Evolutionary conservation across 2,797 vertebrate species (phyloP).

Genomic region (Margarornis squamiger): DNA sequence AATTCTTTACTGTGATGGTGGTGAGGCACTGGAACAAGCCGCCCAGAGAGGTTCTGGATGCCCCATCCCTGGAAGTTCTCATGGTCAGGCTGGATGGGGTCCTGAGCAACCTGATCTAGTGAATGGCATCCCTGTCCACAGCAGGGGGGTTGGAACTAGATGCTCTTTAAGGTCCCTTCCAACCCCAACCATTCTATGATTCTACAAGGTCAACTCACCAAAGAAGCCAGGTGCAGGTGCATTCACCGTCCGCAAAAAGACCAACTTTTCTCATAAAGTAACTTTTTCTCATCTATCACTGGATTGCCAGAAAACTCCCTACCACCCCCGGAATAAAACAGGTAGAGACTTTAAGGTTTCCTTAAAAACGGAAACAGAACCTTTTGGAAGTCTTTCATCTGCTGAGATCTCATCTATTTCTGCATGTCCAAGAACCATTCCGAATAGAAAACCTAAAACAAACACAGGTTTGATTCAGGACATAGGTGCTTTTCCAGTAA

Average conservation of each 20-base stretch:
- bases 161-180: background rate
- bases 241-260: background rate
- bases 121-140: background rate
- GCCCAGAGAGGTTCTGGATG: background rate
- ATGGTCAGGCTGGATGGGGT: background rate
- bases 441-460: background rate
- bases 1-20: background rate
- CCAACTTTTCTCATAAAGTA: background rate
- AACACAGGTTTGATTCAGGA: background rate
- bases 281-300: background rate
- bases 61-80: background rate
- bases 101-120: background rate
- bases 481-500: background rate
- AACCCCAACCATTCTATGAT: background rate
- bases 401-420: background rate
- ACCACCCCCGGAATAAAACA: accelerated
- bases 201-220: background rate
- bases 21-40: background rate
- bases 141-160: background rate
- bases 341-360: background rate
- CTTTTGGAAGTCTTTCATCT: background rate
- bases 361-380: background rate
- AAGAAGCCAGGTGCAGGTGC: background rate
- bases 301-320: background rate
- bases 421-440: background rate